These are phyloP conservation scores for Venturia canescens DNA, from an alignment of 1,140 invertebrate genomes.

Conservation along the genomic window DNA sequence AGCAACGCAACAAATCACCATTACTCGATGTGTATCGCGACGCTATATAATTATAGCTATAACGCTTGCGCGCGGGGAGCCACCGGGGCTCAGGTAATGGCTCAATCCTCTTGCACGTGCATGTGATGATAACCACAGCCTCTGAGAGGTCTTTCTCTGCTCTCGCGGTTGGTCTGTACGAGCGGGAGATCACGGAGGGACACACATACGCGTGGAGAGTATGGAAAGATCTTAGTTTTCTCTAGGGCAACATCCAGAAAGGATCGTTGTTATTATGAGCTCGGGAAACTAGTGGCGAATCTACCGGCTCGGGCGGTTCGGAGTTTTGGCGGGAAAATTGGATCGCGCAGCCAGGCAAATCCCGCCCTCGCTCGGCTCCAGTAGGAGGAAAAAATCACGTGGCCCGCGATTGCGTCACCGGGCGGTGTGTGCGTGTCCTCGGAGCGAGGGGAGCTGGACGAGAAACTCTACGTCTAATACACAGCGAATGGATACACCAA, in stretches of 20 bases:
- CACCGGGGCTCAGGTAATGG: conserved; percentile 72
- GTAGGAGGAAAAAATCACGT: conserved; percentile 57
- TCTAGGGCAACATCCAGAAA: background rate
- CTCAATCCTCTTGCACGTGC: conserved; percentile 71
- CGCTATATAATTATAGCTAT: conserved; percentile 77
- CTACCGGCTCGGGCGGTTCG: background rate
- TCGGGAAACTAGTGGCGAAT: background rate
- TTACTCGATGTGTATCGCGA: conserved; percentile 77
- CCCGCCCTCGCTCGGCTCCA: background rate
- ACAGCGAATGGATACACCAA: conserved; percentile 4
- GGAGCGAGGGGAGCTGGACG: conserved; percentile 9
- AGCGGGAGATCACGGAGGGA: background rate
- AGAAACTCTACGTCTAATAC: conserved; percentile 7
- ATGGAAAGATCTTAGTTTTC: background rate
- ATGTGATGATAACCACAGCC: conserved; percentile 46
- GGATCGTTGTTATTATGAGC: background rate
- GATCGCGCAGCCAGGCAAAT: conserved; percentile 46
- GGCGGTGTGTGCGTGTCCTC: conserved; percentile 48
- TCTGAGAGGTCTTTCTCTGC: conserved; percentile 29
- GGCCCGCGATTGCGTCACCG: conserved; percentile 58
- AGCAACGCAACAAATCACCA: conserved; percentile 74
- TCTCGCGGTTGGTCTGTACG: background rate
- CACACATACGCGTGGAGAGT: background rate
- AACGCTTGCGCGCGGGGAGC: conserved; percentile 65
- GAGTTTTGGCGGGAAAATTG: conserved; percentile 65